Conservation (phyloP, 2,113 vertebrate species). For the Nicator chloris region DNA sequence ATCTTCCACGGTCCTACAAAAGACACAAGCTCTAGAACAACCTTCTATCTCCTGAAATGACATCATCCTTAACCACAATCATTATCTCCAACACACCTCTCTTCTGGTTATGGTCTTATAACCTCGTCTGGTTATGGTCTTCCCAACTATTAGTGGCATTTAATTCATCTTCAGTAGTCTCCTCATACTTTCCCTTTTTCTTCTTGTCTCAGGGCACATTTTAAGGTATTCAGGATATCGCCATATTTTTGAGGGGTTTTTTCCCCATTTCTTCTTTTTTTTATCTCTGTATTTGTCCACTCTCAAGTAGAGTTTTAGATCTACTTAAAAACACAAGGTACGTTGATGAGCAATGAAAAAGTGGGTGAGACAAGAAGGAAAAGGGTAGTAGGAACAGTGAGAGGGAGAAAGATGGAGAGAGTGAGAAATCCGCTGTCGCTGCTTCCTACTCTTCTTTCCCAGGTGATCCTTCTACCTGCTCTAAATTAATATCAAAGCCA, state of each 20-base stretch:
- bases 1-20: background rate
- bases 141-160: background rate
- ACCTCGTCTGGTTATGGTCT: background rate
- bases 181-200: background rate
- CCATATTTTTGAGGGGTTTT: background rate
- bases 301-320: background rate
- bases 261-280: background rate
- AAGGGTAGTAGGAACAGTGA: background rate
- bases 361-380: background rate
- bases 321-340: background rate
- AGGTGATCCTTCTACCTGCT: constrained; percentile 37
- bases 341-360: background rate
- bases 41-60: background rate
- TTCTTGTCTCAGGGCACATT: background rate
- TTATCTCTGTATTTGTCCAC: background rate
- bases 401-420: constrained; percentile 11
- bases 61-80: background rate
- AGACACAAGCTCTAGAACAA: background rate
- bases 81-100: background rate
- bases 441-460: constrained; percentile 6
- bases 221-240: background rate
- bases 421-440: constrained; percentile 26
- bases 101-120: no score
- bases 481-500: constrained; percentile 66
- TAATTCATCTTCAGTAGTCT: background rate